These are phyloP conservation scores for Athripsodes cinereus DNA, from an alignment of 2,888 invertebrate genomes.

Conservation along the genomic window DNA sequence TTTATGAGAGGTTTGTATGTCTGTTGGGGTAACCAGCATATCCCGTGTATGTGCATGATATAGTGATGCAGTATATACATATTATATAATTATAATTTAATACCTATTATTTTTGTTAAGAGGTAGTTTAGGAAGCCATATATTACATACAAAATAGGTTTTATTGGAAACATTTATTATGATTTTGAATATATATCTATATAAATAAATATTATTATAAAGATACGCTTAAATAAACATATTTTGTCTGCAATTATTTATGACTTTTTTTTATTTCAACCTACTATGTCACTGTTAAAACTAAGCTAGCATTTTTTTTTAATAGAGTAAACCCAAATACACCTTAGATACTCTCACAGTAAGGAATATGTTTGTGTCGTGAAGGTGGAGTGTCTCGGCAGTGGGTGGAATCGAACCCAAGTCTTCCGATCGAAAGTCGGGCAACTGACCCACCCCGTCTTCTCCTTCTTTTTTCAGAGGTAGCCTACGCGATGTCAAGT, in stretches of 20 bases:
- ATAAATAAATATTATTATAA: slow-evolving; percentile 27
- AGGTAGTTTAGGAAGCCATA: slow-evolving; percentile 26
- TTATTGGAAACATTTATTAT: slow-evolving; percentile 14
- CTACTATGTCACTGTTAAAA: too few species aligned
- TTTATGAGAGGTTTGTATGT: background rate
- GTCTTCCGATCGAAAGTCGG: background rate
- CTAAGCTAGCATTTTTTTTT: too few species aligned
- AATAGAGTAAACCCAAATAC: too few species aligned
- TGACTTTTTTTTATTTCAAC: slow-evolving; percentile 39
- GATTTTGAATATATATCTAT: slow-evolving; percentile 8
- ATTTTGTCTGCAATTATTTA: slow-evolving; percentile 36
- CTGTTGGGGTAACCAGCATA: background rate
- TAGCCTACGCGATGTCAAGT: too few species aligned
- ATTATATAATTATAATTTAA: slow-evolving; percentile 7
- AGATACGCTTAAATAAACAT: slow-evolving; percentile 51
- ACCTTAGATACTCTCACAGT: too few species aligned
- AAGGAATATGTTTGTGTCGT: too few species aligned
- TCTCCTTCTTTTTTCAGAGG: too few species aligned
- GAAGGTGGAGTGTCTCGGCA: too few species aligned
- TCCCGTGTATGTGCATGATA: background rate
- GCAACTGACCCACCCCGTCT: too few species aligned
- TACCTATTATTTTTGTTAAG: slow-evolving; percentile 23
- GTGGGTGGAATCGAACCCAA: too few species aligned
- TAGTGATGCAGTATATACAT: background rate
- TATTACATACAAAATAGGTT: slow-evolving; percentile 17